Conservation (phyloP, 2,113 vertebrate species). For the Sinocyclocheilus grahami region DNA sequence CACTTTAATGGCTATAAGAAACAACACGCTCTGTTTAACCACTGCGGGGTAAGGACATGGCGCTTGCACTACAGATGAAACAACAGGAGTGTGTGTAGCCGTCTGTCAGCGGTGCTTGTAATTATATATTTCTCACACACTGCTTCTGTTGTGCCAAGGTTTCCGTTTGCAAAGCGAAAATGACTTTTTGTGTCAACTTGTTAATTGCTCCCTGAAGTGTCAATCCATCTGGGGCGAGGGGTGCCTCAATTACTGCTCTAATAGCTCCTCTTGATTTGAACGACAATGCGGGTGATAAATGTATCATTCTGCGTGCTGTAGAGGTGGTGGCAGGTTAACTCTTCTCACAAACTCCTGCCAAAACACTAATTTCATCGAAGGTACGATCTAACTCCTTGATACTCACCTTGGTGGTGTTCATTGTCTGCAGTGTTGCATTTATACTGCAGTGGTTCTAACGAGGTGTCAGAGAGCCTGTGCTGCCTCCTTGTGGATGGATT, state of each 20-base stretch:
- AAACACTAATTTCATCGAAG: background rate
- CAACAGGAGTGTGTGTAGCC: slow-evolving; percentile 40
- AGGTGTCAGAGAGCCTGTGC: slow-evolving; percentile 51
- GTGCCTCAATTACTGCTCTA: slow-evolving; percentile 74
- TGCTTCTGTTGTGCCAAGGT: slow-evolving; percentile 59
- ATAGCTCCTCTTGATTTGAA: slow-evolving; percentile 62
- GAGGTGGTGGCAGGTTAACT: slow-evolving; percentile 19
- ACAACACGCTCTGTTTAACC: background rate
- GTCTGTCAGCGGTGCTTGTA: slow-evolving; percentile 60
- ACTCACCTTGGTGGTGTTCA: slow-evolving; percentile 12
- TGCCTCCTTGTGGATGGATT: slow-evolving; percentile 68
- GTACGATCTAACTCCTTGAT: background rate
- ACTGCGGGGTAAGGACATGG: background rate
- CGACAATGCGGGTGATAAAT: background rate
- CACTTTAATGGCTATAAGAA: slow-evolving; percentile 65
- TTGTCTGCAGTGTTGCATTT: slow-evolving; percentile 41
- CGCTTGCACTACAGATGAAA: background rate
- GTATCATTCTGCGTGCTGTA: slow-evolving; percentile 33
- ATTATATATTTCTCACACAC: slow-evolving; percentile 64
- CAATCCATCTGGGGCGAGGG: slow-evolving; percentile 65
- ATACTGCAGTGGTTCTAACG: slow-evolving; percentile 54
- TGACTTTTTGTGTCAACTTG: slow-evolving; percentile 67
- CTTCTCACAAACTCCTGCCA: slow-evolving; percentile 3
- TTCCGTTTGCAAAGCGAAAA: slow-evolving; percentile 48
- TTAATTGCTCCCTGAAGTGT: slow-evolving; percentile 78